Percentiles rank a stretch among this genome's conserved stretches.
Evolutionary conservation across 2,797 vertebrate genomes (phyloP).

Genomic region (Cossypha heuglini): DNA sequence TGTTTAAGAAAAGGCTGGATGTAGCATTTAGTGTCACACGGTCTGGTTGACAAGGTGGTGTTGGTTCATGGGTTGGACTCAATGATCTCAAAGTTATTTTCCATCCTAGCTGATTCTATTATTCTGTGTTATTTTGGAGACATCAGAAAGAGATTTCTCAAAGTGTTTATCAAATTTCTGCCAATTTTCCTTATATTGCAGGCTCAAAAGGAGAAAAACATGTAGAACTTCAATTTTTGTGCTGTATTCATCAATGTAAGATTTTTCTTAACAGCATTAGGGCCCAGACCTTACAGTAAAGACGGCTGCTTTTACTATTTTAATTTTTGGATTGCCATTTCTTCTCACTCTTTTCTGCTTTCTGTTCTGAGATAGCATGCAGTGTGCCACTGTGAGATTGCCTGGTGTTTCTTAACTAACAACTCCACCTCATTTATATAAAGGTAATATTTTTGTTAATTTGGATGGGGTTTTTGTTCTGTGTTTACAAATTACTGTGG

Average conservation of each 20-base stretch:
- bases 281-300: neutral
- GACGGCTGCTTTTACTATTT: neutral
- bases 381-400: neutral
- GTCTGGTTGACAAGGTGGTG: neutral
- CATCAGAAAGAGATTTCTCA: neutral
- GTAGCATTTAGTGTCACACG: no score
- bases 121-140: neutral
- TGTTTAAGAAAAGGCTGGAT: neutral
- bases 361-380: neutral
- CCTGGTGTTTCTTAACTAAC: neutral
- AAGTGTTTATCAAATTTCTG: neutral
- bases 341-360: neutral
- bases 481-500: neutral
- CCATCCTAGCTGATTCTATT: neutral
- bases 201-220: neutral
- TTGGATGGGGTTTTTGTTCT: fast-evolving
- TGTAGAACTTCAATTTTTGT: neutral
- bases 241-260: neutral
- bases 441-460: neutral
- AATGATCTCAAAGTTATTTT: neutral
- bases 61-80: neutral
- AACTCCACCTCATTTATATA: fast-evolving
- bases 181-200: neutral
- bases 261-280: neutral
- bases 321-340: neutral